Evolutionary conservation across 2,797 vertebrate genomes (phyloP), one percentile per base, ranked within the genome.

Genomic region (Sylvia borin): DNA sequence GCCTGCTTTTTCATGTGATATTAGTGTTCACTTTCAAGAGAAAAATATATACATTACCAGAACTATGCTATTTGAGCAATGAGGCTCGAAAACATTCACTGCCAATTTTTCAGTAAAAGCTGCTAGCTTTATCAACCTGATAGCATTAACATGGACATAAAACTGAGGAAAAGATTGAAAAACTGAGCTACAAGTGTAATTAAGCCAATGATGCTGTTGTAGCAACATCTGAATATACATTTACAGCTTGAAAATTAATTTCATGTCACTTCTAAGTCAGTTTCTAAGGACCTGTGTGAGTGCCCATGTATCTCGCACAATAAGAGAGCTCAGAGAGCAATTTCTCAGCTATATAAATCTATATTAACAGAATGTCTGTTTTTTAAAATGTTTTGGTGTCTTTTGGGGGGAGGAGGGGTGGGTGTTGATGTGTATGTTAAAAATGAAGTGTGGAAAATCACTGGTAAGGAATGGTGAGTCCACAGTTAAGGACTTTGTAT

Each of bases 21-120:
- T 26, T 51, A 93, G 45, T 70, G 45, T 83, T 93, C 88, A 85
- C 38, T 96, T 97, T 95, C 84, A 90, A 86, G 90, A 91, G 17
- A 93, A 87, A 68, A 91, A 55, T 75, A 71, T 73, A 60, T 79
- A 74, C 43, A 74, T 83, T 84, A 68, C 80, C 71, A 54, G 90
- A 93, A 88, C 90, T 93, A 93, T 94, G 50, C 36, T 66, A 29
- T 74, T 48, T 78, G 68, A 82, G 54, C 80, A 95, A 83, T 71
- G 87, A 92, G 74, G 84, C 88, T 95, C 95, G 71, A 62, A 95
- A 82, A 70, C 38, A 82, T 81, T 95, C 34, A 38, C 34, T 87
- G 74, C 15, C 53, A 68, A 51, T 74, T 85, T 96, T 95, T 78
- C 65, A 58, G 54, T 71, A 95, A 94, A 90, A 93, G 10, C 17